Percentiles rank a stretch among this genome's conserved stretches.
Evolutionary conservation across 2,797 vertebrate genomes (phyloP).

Genomic region (Crotalus adamanteus): DNA sequence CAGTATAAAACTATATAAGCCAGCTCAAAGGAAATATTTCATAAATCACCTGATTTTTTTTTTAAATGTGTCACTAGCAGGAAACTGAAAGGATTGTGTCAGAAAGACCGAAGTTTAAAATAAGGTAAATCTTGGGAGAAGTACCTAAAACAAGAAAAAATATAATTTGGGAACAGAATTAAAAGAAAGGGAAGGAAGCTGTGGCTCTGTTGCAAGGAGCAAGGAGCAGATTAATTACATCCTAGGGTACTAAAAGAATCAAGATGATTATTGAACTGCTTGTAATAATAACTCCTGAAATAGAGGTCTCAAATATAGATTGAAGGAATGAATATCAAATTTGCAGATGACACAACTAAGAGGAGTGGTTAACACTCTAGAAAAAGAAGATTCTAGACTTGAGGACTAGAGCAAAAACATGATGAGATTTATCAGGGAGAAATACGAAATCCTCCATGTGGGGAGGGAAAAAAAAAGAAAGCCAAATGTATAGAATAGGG

Average conservation of each 20-base stretch:
- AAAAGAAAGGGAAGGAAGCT: background rate
- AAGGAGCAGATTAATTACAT: background rate
- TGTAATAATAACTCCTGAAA: background rate
- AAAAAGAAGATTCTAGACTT: background rate
- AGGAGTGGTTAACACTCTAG: background rate
- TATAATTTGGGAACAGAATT: background rate
- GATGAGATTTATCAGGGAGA: background rate
- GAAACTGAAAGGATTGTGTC: constrained; percentile 4
- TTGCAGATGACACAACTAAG: background rate
- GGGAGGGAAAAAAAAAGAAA: background rate
- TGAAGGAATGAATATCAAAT: background rate
- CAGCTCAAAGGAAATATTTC: constrained; percentile 50
- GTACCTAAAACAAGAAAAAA: background rate
- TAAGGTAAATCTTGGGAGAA: background rate
- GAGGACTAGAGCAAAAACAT: background rate
- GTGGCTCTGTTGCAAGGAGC: background rate
- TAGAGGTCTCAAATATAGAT: background rate
- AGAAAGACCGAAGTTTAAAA: background rate
- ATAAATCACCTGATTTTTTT: constrained; percentile 35
- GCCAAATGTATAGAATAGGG: background rate
- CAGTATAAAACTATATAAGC: constrained; percentile 40
- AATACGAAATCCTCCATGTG: background rate
- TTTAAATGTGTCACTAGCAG: background rate
- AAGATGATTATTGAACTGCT: background rate
- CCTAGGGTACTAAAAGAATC: background rate